Evolutionary conservation across 2,888 invertebrate species (phyloP), one percentile per base, ranked within the genome.

Genomic region (Molanna angustata): DNA sequence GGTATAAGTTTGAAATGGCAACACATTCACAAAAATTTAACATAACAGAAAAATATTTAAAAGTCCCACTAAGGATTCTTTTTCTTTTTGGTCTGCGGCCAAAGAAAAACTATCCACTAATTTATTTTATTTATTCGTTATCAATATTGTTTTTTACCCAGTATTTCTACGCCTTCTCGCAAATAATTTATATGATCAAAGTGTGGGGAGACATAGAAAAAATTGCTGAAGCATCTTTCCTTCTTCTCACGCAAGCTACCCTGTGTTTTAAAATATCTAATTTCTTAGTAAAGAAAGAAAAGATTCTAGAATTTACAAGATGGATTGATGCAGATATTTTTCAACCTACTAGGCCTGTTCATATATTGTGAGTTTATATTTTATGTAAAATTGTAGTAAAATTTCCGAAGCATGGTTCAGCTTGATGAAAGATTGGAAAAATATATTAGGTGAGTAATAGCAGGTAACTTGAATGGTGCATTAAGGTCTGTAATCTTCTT

Each of bases 161-260:
- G 45, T 58, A 58, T 31, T 31, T 50, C 11, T 58, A 56, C 17
- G 54, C 56, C 2, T 3, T 51, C 1, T 56, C 37, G 27, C 58
- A 58, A 54, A 51, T 58, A 9, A 53, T 56, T 16, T 56, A 56
- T 16, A 58, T 53, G 54, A n/a, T 48, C 1, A 40, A 46, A 13
- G 53, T 50, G 11, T 51, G 42, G 50, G 53, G 53, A 13, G 58
- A 58, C 21, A 56, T 58, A 39, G 50, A 52, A 16, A 58, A 58
- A 41, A 50, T 56, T 13, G 58, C 58, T 3, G 58, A 58, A 31
- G 56, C 56, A 4, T 56, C 58, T 1, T 58, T 48, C 43, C 43
- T 58, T 7, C 49, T 58, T 6, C 42, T 58, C n/a, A 56, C 58
- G 2, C 54, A 58, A 41, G 53, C 31, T 11, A 58, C 58, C 2